phyloP scores from a whole-genome alignment of 2,797 vertebrate species.

The Tapirus indicus region DNA sequence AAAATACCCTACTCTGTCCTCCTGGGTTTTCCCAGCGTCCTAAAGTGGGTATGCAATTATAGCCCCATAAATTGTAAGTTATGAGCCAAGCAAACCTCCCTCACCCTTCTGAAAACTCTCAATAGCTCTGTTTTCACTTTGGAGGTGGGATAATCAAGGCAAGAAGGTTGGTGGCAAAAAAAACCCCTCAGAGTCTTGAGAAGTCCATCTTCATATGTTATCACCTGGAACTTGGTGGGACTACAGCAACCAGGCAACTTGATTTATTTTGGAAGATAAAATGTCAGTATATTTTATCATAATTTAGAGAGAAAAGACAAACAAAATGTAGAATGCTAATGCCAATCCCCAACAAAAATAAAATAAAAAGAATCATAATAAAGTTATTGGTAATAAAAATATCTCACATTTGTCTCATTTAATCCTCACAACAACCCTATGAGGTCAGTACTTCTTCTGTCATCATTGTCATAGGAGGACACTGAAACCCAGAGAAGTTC shows the following conservation, averaged over 20 bases:
- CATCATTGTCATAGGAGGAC: neutral
- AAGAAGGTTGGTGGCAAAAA: neutral
- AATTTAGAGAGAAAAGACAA: neutral
- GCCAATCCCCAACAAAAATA: neutral
- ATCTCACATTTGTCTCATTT: neutral
- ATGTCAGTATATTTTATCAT: neutral
- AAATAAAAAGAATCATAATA: neutral
- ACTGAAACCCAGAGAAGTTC: neutral
- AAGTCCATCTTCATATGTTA: neutral
- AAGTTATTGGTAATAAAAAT: neutral
- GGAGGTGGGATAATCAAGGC: neutral
- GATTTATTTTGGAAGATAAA: conserved; percentile 23
- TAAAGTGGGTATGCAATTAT: neutral
- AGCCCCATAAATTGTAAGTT: neutral
- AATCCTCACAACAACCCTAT: neutral
- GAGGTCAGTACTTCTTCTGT: neutral
- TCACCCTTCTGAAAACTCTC: neutral
- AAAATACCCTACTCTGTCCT: neutral
- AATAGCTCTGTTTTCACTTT: neutral
- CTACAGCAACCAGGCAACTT: neutral
- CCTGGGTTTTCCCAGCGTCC: neutral
- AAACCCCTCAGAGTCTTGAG: neutral
- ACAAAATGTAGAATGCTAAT: neutral
- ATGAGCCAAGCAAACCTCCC: neutral
- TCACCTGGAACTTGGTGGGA: neutral